Conservation (phyloP, 2,113 vertebrate species). For the Chaetura pelagica region DNA sequence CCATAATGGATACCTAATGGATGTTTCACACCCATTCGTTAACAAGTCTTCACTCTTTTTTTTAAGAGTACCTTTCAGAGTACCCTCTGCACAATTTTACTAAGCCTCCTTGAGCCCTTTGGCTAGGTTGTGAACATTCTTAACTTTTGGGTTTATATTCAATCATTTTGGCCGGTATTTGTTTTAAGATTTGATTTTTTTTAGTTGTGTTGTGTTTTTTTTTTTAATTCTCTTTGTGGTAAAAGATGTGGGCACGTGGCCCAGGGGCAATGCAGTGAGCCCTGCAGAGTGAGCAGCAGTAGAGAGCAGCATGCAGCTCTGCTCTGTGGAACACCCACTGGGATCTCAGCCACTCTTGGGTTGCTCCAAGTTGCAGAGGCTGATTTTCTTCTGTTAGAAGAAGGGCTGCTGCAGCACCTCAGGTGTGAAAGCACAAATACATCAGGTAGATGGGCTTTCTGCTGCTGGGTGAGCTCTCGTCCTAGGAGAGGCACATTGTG, state of each 20-base stretch:
- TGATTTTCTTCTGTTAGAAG: neutral
- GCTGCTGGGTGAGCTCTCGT: neutral
- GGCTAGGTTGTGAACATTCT: neutral
- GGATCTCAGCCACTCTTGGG: neutral
- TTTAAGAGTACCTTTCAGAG: neutral
- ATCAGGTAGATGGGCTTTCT: neutral
- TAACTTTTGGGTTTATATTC: neutral
- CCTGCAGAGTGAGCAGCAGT: constrained; percentile 28
- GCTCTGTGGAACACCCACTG: neutral
- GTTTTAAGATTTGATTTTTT: neutral
- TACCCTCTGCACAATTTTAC: neutral
- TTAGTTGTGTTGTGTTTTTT: neutral
- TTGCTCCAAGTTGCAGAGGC: neutral
- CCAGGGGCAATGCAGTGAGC: constrained; percentile 9
- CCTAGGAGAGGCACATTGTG: neutral
- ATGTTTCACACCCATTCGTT: neutral
- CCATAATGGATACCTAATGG: no score
- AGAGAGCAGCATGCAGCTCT: neutral
- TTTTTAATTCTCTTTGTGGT: neutral
- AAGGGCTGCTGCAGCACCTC: neutral
- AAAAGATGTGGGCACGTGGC: neutral
- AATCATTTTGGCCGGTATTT: neutral
- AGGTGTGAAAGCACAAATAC: neutral
- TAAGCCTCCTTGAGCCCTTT: neutral
- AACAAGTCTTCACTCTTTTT: neutral